Conservation (phyloP, 2,797 vertebrate genomes). For the Hemitrygon akajei region DNA sequence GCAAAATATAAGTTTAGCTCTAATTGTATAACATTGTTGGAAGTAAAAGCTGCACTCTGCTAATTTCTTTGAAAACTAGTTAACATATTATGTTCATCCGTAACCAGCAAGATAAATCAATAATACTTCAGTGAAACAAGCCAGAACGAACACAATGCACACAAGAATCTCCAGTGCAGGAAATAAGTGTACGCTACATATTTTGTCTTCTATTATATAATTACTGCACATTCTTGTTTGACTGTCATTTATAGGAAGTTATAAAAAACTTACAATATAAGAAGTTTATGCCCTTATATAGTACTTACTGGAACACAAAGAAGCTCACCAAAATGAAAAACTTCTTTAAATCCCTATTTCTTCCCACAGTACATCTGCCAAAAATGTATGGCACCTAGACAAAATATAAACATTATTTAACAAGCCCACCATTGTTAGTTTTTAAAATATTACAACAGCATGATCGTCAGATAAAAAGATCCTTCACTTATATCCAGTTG, state of each 20-base stretch:
- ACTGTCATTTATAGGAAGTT: neutral
- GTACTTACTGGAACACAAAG: neutral
- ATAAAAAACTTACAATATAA: too few species aligned
- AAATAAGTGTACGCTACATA: slow-evolving; percentile 5
- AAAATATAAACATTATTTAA: neutral
- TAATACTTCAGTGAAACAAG: neutral
- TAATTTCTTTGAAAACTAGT: neutral
- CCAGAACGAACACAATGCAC: neutral
- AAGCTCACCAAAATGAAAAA: neutral
- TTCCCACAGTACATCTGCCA: too few species aligned
- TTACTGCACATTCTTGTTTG: neutral
- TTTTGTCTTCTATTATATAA: neutral
- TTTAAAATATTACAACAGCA: neutral
- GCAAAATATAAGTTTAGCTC: neutral
- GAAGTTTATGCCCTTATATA: neutral
- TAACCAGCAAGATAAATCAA: neutral
- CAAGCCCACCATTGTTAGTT: neutral
- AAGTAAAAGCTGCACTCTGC: neutral
- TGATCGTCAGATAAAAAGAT: neutral
- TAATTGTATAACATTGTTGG: neutral
- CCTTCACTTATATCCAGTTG: neutral
- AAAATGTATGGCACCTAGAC: neutral
- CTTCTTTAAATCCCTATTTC: neutral
- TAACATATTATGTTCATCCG: neutral
- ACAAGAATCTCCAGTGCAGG: neutral